phyloP scores from a whole-genome alignment of 2,797 vertebrate genomes.

The Gouania willdenowi region DNA sequence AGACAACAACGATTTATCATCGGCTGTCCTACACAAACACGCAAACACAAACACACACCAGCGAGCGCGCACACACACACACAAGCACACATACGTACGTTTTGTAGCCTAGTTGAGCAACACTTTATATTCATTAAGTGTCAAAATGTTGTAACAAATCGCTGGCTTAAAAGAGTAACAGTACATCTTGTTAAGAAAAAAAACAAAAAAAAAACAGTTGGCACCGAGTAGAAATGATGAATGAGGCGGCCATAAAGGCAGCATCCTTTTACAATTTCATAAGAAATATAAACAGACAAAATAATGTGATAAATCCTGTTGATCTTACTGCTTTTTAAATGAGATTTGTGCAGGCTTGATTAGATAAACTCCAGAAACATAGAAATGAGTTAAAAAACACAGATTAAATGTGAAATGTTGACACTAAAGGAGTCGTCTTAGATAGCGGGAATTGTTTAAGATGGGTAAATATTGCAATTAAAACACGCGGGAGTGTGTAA shows the following conservation, averaged over 20 bases:
- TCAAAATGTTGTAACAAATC: slow-evolving; percentile 55
- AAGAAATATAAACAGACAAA: slow-evolving; percentile 9
- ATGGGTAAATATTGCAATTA: too few species aligned
- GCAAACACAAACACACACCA: slow-evolving; percentile 6
- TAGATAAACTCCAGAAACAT: too few species aligned
- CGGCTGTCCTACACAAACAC: slow-evolving; percentile 15
- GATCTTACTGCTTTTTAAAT: too few species aligned
- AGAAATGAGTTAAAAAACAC: too few species aligned
- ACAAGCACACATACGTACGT: slow-evolving; percentile 24
- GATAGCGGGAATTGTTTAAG: too few species aligned
- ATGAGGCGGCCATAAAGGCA: slow-evolving; percentile 31
- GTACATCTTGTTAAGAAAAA: slow-evolving; percentile 61
- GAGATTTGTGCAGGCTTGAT: too few species aligned
- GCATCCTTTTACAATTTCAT: slow-evolving; percentile 23
- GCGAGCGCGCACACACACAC: background rate
- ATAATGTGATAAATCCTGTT: slow-evolving; percentile 30
- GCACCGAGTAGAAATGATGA: slow-evolving; percentile 42
- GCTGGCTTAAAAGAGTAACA: slow-evolving; percentile 46
- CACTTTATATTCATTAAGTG: slow-evolving; percentile 67
- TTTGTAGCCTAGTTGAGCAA: slow-evolving; percentile 38
- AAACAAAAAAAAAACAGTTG: slow-evolving; percentile 43
- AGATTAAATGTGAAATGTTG: too few species aligned
- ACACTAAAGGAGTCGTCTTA: too few species aligned
- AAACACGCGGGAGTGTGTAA: too few species aligned
- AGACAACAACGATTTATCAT: slow-evolving; percentile 59